A percentile compares a stretch with the other conserved stretches of the same genome.
Conservation (phyloP, 2,888 invertebrate species). For the Scaptomyza flava region DNA sequence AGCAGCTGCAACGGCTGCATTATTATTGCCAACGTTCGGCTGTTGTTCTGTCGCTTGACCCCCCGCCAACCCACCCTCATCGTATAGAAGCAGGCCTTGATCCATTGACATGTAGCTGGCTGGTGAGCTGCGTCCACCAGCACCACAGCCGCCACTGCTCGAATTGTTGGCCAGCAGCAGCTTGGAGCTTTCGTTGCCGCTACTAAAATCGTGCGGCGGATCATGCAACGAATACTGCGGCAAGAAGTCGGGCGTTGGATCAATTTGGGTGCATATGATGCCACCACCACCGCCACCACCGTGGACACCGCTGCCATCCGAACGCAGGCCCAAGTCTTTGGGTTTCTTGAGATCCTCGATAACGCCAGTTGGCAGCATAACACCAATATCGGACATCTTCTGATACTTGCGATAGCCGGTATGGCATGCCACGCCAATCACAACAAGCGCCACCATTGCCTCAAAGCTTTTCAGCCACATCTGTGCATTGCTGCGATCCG, state of each 20-base stretch:
- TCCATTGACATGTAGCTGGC: conserved; percentile 57
- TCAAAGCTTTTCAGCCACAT: conserved; percentile 30
- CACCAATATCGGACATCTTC: conserved; percentile 81
- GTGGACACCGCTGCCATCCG: conserved; percentile 11
- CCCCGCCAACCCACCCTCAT: conserved; percentile 13
- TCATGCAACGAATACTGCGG: conserved; percentile 44
- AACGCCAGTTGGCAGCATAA: conserved; percentile 79
- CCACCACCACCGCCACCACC: conserved; percentile 11
- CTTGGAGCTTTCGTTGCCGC: conserved; percentile 70
- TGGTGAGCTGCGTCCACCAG: conserved; percentile 42
- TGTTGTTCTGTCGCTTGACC: conserved; percentile 23
- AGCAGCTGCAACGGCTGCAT: not conserved
- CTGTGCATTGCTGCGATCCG: conserved; percentile 29
- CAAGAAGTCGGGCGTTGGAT: conserved; percentile 44
- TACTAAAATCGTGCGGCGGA: conserved; percentile 60
- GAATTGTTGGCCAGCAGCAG: conserved; percentile 55
- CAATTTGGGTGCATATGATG: conserved; percentile 49
- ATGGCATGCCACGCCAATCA: conserved; percentile 55
- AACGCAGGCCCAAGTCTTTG: conserved; percentile 29
- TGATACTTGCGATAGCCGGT: conserved; percentile 72
- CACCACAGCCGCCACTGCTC: conserved; percentile 27
- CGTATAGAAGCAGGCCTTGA: conserved; percentile 34
- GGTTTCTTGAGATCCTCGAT: conserved; percentile 74
- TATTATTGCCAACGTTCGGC: conserved; percentile 1
- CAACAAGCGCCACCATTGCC: conserved; percentile 27